These are phyloP conservation scores for Salvator merianae DNA, from an alignment of 2,113 vertebrate genomes.

Conservation along the genomic window DNA sequence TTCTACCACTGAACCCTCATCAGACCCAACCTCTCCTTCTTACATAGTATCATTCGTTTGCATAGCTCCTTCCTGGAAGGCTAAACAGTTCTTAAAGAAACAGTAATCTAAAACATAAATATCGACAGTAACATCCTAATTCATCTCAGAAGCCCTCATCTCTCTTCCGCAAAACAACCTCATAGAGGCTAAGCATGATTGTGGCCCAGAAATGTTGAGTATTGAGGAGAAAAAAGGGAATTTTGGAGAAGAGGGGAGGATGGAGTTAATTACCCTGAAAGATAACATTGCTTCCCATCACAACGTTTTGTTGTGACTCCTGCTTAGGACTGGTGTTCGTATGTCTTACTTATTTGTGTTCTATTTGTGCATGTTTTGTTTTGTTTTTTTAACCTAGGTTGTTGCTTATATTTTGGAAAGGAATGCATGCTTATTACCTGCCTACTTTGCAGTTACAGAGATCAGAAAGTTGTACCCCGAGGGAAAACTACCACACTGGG, in stretches of 20 bases:
- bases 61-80: too few relatives aligned
- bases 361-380: background rate
- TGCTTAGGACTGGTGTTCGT: background rate
- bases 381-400: constrained; percentile 75
- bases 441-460: constrained; percentile 96
- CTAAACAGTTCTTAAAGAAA: too few relatives aligned
- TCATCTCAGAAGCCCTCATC: too few relatives aligned
- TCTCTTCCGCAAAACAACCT: too few relatives aligned
- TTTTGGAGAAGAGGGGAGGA: background rate
- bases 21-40: too few relatives aligned
- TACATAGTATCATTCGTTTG: too few relatives aligned
- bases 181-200: background rate
- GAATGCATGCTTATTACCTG: constrained; percentile 95
- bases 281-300: background rate
- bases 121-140: too few relatives aligned
- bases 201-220: background rate
- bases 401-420: constrained; percentile 97
- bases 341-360: too few relatives aligned
- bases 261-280: background rate
- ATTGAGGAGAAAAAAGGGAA: background rate
- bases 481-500: constrained; percentile 96
- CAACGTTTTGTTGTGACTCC: background rate
- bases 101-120: too few relatives aligned
- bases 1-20: too few relatives aligned
- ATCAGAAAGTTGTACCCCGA: constrained; percentile 97